Evolutionary conservation across 2,797 vertebrate species (phyloP), one percentile per base, ranked within the genome.

Genomic region (Etheostoma perlongum): DNA sequence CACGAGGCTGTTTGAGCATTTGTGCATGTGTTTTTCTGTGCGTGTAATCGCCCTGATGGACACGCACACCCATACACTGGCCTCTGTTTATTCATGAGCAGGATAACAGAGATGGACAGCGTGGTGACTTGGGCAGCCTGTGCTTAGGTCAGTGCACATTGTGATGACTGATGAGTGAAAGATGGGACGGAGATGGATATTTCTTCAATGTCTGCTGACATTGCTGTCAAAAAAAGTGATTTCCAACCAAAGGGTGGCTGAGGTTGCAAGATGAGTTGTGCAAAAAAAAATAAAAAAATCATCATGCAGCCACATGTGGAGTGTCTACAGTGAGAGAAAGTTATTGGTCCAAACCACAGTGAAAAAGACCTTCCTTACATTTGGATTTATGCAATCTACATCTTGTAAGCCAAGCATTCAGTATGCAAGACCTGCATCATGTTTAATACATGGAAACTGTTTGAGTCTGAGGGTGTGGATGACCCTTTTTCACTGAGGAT

Each of bases 51-150:
- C 66, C 65, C 78, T 74, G 78, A 87, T 36, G 71, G 77, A 86
- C 87, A 68, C 53, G 74, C 81, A 85, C 82, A 79, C 84, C 76
- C 83, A 71, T 49, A 79, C 76, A 23, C 85, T 51, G 83, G 78
- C 84, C 84, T 83, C 49, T 88, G 84, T 89, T 85, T 89, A 84
- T 90, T 88, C 90, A 85, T 67, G 82, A 78, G 44, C 40, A 0
- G 55, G 53, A 76, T 69, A 84, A 84, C 68, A 18, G 75, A 87
- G 84, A 85, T 54, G 85, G 88, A 91, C 91, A 89, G 86, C 61
- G 14, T 23, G 77, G 82, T 76, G 90, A 92, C 89, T 87, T 63
- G 65, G 46, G 70, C 77, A 63, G 73, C 83, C 78, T 81, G 71
- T 52, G 78, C 84, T 72, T 13, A 79, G 91, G 88, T 92, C 92